Base-by-base conservation (phyloP, 2,888 invertebrate genomes). In the Nephrocerus scutellatus region DNA sequence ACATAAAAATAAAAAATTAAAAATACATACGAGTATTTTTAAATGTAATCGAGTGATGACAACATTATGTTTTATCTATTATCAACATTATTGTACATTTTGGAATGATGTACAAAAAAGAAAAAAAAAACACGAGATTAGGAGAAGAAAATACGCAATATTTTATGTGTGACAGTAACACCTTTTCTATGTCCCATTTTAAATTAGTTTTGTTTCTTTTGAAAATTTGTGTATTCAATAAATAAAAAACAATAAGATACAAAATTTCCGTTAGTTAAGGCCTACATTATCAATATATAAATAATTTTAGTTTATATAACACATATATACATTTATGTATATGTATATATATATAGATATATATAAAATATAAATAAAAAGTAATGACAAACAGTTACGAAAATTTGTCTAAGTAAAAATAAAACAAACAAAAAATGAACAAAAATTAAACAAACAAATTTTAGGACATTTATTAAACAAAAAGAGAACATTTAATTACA, bases 41-140 rank as follows among this genome's bases (percentile, higher is more conserved):
- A n/a, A n/a, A n/a, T n/a, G n/a, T n/a, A n/a, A n/a, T n/a, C n/a
- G n/a, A n/a, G n/a, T n/a, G n/a, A n/a, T n/a, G n/a, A n/a, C n/a
- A n/a, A n/a, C n/a, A n/a, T n/a, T n/a, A n/a, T n/a, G n/a, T n/a
- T n/a, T n/a, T n/a, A n/a, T n/a, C n/a, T n/a, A n/a, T n/a, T n/a
- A n/a, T n/a, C n/a, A n/a, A n/a, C n/a, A n/a, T 46, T 28, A 46
- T 39, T 41, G 44, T 46, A 44, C 44, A 46, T 46, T 46, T 46
- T 32, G 41, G 44, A 46, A 40, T 46, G 44, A 46, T 46, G 44
- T 46, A 46, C n/a, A n/a, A n/a, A 43, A 43, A 23, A 34, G 37
- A 28, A 20, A 23, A 34, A 20, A 39, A 35, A 13, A 40, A 31
- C 24, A 43, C 9, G 15, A 23, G 10, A 14, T 12, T 16, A 21